These are phyloP conservation scores for Busseola fusca DNA, from an alignment of 2,888 invertebrate species.

Conservation along the genomic window DNA sequence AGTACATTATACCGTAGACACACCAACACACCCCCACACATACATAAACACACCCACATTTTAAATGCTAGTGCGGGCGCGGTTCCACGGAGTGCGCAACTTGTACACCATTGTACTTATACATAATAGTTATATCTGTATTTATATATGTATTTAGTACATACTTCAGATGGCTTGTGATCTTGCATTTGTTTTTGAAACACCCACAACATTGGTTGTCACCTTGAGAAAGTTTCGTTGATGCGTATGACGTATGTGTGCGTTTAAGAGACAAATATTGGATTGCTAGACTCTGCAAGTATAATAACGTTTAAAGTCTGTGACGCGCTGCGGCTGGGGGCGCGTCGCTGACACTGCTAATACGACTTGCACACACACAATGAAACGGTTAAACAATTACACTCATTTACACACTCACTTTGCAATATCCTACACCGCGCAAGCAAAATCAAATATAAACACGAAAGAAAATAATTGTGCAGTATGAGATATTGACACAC, in stretches of 20 bases:
- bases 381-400: not conserved
- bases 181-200: not conserved
- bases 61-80: slow-evolving; percentile 2
- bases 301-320: slow-evolving; percentile 1
- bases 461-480: not conserved
- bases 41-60: not conserved
- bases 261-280: not conserved
- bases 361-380: not conserved
- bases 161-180: slow-evolving; percentile 1
- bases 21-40: not conserved
- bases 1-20: not conserved
- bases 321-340: slow-evolving; percentile 46
- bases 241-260: not conserved
- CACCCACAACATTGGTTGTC: not conserved
- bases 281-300: not conserved
- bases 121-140: slow-evolving; percentile 43
- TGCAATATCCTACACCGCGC: not conserved
- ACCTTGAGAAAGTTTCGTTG: not conserved
- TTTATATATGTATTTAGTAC: slow-evolving; percentile 14
- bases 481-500: not conserved
- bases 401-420: not conserved
- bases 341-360: slow-evolving; percentile 25
- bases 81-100: slow-evolving; percentile 28
- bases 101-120: slow-evolving; percentile 37
- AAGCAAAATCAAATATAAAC: not conserved